Evolutionary conservation across 1,140 invertebrate genomes (phyloP).

Genomic region (Globodera ellingtonae): DNA sequence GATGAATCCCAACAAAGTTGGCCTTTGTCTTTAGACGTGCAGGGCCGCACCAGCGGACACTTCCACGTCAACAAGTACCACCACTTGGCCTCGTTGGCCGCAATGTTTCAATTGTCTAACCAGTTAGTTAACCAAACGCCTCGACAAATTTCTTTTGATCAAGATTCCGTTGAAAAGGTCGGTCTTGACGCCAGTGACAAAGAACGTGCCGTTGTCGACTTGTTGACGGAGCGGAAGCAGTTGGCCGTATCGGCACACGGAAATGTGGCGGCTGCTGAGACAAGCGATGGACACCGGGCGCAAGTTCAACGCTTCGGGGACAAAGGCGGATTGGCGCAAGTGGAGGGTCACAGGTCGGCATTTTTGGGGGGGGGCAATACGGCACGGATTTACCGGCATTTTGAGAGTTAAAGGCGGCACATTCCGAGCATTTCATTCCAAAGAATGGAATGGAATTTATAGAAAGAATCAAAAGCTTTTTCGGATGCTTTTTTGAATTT

Average conservation of each 20-base stretch:
- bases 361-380: not conserved
- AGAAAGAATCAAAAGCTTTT: too few species aligned
- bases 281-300: conserved; percentile 57
- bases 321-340: conserved; percentile 61
- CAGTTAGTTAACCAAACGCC: too few species aligned
- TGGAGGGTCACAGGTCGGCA: conserved; percentile 60
- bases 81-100: conserved; percentile 85
- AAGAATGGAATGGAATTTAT: too few species aligned
- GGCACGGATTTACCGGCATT: too few species aligned
- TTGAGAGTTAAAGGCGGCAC: too few species aligned
- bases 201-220: conserved; percentile 60
- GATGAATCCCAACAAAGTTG: too few species aligned
- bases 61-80: conserved; percentile 74
- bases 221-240: conserved; percentile 56
- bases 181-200: conserved; percentile 61
- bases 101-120: conserved; percentile 77
- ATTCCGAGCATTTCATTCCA: too few species aligned
- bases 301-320: conserved; percentile 64
- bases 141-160: not conserved
- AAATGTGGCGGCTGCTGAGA: conserved; percentile 62
- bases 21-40: conserved; percentile 71
- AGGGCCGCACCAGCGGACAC: conserved; percentile 80
- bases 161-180: conserved; percentile 46
- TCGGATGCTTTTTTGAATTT: too few species aligned
- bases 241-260: conserved; percentile 58